Evolutionary conservation across 2,797 vertebrate genomes (phyloP), one percentile per base, ranked within the genome.

Genomic region (Lepilemur ruficaudatus): DNA sequence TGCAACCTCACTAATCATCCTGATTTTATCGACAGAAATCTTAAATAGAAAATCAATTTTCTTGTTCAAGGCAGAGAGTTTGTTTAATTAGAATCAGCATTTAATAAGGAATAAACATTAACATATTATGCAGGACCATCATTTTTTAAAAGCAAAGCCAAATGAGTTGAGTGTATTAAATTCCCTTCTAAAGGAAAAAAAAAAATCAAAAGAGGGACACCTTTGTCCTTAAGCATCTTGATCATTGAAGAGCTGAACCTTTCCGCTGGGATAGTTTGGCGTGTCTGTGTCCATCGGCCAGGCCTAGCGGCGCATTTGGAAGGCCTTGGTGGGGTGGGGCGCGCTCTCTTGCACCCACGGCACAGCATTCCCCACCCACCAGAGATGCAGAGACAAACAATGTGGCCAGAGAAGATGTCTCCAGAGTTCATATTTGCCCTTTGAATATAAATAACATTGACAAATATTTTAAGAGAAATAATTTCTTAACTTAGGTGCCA

Each of bases 41-140:
- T 96, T 90, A 98, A 97, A 97, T n/a, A 97, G 82, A 97, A 98
- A 98, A 97, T 98, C 89, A 93, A 80, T 98, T 96, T 97, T 28
- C 69, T 97, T 96, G 55, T 96, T 96, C 92, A 94, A 97, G 43
- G 46, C 96, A 73, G 94, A 97, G 88, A 83, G 30, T 82, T 96
- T 70, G 84, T 97, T 98, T 96, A 95, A 97, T 97, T 97, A 97
- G 95, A 98, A 85, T 76, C 41, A 98, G 59, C 82, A 76, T 96
- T 98, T 97, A 97, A 94, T 96, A 96, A 97, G 32, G 28, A n/a
- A 84, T 61, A 97, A 96, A 75, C 17, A 93, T 76, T 96, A 96
- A 80, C 80, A 73, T 65, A 46, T 96, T 94, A 91, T 4, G 46
- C 20, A 92, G 72, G 35, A 91, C 48, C 50, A 70, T 76, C 63